Evolutionary conservation across 1,140 invertebrate genomes (phyloP), one percentile per base, ranked within the genome.

Genomic region (Zaprionus davidi): DNA sequence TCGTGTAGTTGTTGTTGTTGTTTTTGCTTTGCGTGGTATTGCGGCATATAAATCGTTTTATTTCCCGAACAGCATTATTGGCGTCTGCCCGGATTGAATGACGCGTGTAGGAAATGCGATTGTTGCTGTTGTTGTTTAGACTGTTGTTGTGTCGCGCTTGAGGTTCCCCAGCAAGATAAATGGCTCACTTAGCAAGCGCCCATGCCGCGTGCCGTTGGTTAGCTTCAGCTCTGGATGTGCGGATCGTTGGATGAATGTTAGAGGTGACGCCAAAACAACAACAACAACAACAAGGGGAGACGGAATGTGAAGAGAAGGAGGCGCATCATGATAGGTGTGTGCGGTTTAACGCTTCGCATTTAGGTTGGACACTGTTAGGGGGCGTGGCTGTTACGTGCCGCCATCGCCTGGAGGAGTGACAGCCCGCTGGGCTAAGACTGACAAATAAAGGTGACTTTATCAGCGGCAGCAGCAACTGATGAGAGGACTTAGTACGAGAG

Each of bases 31-130:
- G 79, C 71, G 62, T 77, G 74, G 74, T 20, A 82, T 82, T 81
- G 79, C 76, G 85, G 76, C 87, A 83, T 81, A 91, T 91, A 91
- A 91, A 91, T 91, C 90, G 90, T 87, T 91, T 91, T 91, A 85
- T 90, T 90, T 90, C 46, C 38, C 67, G 75, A 64, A 55, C 78
- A 85, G 78, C 66, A 81, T 87, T 87, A 85, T 90, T 90, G 85
- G 83, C 79, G 79, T 81, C 79, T 81, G 79, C 71, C 71, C 65
- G 78, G 81, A 90, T 90, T 90, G 85, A 82, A 85, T 90, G 85
- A 82, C 85, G 85, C 78, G 81, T 87, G 85, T 84, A 87, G 85
- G 84, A 85, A 90, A 86, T 85, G 74, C 71, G 46, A 31, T 51
- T 75, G 66, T 57, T 62, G 65, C 49, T 69, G 56, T 60, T 78